Conservation (phyloP, 2,797 vertebrate genomes). For the Austrolebias charrua region DNA sequence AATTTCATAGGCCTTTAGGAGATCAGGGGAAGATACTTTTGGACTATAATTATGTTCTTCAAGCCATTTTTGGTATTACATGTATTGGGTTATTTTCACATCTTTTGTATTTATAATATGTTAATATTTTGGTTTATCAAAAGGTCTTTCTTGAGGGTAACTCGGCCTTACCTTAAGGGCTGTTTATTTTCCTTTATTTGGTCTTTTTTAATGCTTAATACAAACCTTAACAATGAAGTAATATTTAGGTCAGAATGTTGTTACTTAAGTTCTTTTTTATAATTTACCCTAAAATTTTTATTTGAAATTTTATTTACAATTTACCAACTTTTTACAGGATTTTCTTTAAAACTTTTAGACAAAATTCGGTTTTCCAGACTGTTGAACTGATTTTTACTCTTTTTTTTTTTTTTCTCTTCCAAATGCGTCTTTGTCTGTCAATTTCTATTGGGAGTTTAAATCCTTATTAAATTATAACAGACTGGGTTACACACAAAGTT, state of each 20-base stretch:
- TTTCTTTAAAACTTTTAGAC: too few species aligned
- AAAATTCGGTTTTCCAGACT: neutral
- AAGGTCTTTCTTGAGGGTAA: slow-evolving; percentile 2
- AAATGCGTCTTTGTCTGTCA: neutral
- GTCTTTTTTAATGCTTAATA: slow-evolving; percentile 21
- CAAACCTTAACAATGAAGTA: slow-evolving; percentile 18
- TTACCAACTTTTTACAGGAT: too few species aligned
- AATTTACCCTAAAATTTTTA: slow-evolving; percentile 1
- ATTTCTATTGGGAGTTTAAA: slow-evolving; percentile 2
- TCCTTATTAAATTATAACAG: neutral
- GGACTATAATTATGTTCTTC: slow-evolving; percentile 9
- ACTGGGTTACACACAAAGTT: slow-evolving; percentile 15
- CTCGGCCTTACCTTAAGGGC: slow-evolving; percentile 35
- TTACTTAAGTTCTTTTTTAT: neutral
- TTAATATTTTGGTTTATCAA: slow-evolving; percentile 16
- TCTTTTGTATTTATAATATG: slow-evolving; percentile 34
- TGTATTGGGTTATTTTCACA: slow-evolving; percentile 26
- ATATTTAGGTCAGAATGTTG: slow-evolving; percentile 11
- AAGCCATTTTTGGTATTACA: slow-evolving; percentile 11
- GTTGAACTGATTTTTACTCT: neutral
- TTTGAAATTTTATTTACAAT: too few species aligned
- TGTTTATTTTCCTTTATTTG: slow-evolving; percentile 15
- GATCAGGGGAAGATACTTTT: slow-evolving; percentile 4
- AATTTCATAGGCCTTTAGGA: slow-evolving; percentile 24
- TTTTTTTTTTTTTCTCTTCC: slow-evolving; percentile 3